Percentiles rank a stretch among this genome's conserved stretches.
Conservation (phyloP, 2,113 vertebrate species). For the Tringa solitaria region DNA sequence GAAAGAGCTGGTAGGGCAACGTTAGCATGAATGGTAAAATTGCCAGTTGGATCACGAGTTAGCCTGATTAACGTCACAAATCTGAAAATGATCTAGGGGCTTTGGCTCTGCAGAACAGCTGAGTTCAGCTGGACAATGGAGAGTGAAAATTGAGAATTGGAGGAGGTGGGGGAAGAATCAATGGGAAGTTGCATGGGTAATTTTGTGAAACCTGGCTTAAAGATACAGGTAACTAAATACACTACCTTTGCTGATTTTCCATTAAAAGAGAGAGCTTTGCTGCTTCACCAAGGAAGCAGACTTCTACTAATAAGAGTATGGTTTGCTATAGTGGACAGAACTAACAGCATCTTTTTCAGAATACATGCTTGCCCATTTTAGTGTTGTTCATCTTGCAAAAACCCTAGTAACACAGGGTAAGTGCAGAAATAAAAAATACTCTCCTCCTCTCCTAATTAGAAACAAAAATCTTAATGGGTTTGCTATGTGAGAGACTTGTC, state of each 20-base stretch:
- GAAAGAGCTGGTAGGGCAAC: neutral
- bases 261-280: neutral
- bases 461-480: neutral
- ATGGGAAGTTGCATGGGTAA: neutral
- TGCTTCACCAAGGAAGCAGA: neutral
- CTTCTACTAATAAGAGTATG: neutral
- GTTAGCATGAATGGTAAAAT: conserved; percentile 7
- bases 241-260: neutral
- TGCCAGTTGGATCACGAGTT: neutral
- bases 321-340: neutral
- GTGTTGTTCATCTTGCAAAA: neutral
- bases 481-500: neutral
- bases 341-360: neutral
- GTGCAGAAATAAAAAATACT: neutral
- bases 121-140: neutral
- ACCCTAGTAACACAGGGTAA: neutral
- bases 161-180: neutral
- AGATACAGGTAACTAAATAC: neutral
- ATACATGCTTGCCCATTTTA: neutral
- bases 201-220: neutral
- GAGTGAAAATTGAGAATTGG: neutral
- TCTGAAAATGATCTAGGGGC: neutral
- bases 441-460: neutral
- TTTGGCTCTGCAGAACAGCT: neutral
- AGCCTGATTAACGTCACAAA: neutral